A percentile compares a stretch with the other conserved stretches of the same genome.
Conservation (phyloP, 2,797 vertebrate genomes). For the Eleutherodactylus coqui region DNA sequence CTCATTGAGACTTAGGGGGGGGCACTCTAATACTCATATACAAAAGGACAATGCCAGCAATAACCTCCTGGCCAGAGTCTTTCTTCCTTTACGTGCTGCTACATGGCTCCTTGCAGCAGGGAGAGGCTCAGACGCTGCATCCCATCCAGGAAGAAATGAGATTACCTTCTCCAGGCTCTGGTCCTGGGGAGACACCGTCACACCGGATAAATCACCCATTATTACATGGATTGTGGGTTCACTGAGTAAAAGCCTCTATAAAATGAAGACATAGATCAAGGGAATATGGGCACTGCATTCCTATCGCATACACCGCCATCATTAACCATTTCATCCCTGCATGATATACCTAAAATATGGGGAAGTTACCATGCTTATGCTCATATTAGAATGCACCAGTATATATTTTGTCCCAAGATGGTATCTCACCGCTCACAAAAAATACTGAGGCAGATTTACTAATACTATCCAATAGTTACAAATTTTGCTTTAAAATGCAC, state of each 20-base stretch:
- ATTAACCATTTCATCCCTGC: constrained; percentile 8
- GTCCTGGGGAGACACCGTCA: not conserved
- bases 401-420: too few relatives aligned
- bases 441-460: too few relatives aligned
- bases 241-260: constrained; percentile 23
- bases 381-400: not conserved
- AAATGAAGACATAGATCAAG: constrained; percentile 28
- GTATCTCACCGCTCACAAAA: too few relatives aligned
- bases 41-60: constrained; percentile 95
- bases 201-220: constrained; percentile 26
- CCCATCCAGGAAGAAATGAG: constrained; percentile 33
- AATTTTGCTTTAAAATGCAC: too few relatives aligned
- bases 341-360: not conserved
- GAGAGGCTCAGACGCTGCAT: constrained; percentile 73
- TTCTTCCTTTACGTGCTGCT: constrained; percentile 84
- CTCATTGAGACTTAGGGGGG: constrained; percentile 77
- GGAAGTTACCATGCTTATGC: not conserved
- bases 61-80: constrained; percentile 91
- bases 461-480: too few relatives aligned
- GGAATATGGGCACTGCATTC: not conserved
- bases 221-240: constrained; percentile 23
- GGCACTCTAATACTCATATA: constrained; percentile 79
- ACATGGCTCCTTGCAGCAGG: constrained; percentile 90
- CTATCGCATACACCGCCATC: not conserved
- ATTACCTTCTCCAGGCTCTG: constrained; percentile 51